These are phyloP conservation scores for Vesta saturnalis DNA, from an alignment of 2,888 invertebrate genomes.

Conservation along the genomic window DNA sequence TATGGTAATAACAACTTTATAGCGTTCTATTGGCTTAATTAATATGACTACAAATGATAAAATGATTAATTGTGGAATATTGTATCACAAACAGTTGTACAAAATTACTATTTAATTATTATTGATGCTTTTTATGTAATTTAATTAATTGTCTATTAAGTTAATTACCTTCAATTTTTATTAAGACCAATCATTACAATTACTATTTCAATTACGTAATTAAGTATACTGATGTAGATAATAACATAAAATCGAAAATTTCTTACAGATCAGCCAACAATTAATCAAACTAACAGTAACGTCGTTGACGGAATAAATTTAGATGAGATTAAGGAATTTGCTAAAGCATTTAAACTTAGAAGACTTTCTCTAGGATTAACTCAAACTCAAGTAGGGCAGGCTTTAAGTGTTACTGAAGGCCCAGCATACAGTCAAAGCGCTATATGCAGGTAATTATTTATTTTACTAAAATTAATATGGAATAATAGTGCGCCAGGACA, in stretches of 20 bases:
- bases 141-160: slow-evolving; percentile 58
- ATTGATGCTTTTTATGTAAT: slow-evolving; percentile 54
- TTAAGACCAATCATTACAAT: slow-evolving; percentile 38
- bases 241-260: background rate
- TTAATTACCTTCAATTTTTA: slow-evolving; percentile 55
- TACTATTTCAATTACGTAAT: slow-evolving; percentile 30
- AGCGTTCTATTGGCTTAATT: slow-evolving; percentile 43
- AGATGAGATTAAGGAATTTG: slow-evolving; percentile 98
- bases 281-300: slow-evolving; percentile 93
- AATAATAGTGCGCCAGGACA: slow-evolving; percentile 43
- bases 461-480: background rate
- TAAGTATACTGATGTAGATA: background rate
- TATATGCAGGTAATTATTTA: slow-evolving; percentile 88
- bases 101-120: slow-evolving; percentile 53
- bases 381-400: slow-evolving; percentile 98
- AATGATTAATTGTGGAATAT: slow-evolving; percentile 50
- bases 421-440: slow-evolving; percentile 99
- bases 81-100: slow-evolving; percentile 46
- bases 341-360: slow-evolving; percentile 95
- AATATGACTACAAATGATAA: slow-evolving; percentile 50
- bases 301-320: slow-evolving; percentile 96
- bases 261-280: slow-evolving; percentile 85
- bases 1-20: slow-evolving; percentile 49
- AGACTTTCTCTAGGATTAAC: slow-evolving; percentile 93
- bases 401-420: slow-evolving; percentile 94